Percentiles rank a stretch among this genome's conserved stretches.
Conservation (phyloP, 2,888 invertebrate species). For the Oscheius sp. region DNA sequence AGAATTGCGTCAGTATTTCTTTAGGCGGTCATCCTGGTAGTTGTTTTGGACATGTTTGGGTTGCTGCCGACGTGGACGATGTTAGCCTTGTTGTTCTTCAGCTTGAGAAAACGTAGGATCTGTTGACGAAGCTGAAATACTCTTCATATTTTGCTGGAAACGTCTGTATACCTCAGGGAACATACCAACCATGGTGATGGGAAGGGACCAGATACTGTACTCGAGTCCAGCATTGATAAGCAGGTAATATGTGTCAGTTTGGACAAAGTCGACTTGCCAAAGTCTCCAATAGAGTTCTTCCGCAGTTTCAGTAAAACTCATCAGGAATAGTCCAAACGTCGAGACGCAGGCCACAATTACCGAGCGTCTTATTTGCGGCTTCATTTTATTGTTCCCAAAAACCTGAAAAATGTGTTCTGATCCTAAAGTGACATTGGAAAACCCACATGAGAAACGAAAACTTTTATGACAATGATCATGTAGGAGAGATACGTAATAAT, state of each 20-base stretch:
- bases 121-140: neutral
- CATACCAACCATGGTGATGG: slow-evolving; percentile 11
- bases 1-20: no score
- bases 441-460: neutral
- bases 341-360: slow-evolving; percentile 9
- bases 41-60: no score
- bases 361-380: neutral
- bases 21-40: no score
- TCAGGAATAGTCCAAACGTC: slow-evolving; percentile 2
- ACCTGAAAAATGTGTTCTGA: neutral
- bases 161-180: slow-evolving; percentile 4
- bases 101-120: neutral
- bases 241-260: neutral
- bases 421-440: neutral
- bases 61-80: no score
- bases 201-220: slow-evolving; percentile 6
- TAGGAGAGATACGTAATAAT: slow-evolving; percentile 18
- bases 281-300: slow-evolving; percentile 23
- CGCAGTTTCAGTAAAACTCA: neutral
- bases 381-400: neutral
- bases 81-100: neutral
- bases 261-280: neutral
- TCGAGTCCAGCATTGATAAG: slow-evolving; percentile 12
- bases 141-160: neutral
- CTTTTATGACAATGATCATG: neutral